A percentile compares a stretch with the other conserved stretches of the same genome.
phyloP scores from a whole-genome alignment of 2,888 invertebrate genomes.

The Drosophila cracens region DNA sequence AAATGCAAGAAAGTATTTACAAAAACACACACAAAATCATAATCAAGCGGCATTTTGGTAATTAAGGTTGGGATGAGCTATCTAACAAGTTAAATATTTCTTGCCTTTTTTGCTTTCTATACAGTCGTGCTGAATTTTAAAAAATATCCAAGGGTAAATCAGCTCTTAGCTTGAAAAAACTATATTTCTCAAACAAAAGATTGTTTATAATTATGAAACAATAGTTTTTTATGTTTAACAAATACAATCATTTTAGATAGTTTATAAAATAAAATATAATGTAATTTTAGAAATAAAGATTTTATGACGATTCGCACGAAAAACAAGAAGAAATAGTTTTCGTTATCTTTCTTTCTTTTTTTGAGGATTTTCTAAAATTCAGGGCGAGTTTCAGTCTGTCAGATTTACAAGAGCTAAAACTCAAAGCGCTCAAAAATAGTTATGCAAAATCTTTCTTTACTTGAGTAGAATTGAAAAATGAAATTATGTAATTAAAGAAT shows the following conservation, averaged over 20 bases:
- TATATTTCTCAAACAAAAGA: background rate
- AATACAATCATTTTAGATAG: background rate
- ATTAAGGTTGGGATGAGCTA: background rate
- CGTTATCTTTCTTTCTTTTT: fast-evolving
- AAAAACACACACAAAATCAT: background rate
- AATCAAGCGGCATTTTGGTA: background rate
- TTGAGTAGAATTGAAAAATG: background rate
- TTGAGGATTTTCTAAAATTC: background rate
- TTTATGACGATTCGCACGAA: no score
- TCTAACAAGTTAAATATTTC: background rate
- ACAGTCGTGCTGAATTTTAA: background rate
- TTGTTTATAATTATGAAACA: background rate
- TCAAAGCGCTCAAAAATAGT: background rate
- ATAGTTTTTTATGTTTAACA: background rate
- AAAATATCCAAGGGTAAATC: background rate
- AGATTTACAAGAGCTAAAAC: no score
- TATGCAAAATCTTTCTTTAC: background rate
- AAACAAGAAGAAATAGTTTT: fast-evolving
- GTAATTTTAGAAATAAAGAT: fast-evolving
- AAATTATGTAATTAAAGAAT: background rate
- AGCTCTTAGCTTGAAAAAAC: background rate
- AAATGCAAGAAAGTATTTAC: no score
- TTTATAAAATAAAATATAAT: background rate
- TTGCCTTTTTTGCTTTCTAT: background rate
- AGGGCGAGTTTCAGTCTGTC: fast-evolving